Percentiles rank a stretch among this genome's conserved stretches.
These are phyloP conservation scores for Platycheirus rosarum DNA, from an alignment of 2,888 invertebrate genomes.

Conservation along the genomic window DNA sequence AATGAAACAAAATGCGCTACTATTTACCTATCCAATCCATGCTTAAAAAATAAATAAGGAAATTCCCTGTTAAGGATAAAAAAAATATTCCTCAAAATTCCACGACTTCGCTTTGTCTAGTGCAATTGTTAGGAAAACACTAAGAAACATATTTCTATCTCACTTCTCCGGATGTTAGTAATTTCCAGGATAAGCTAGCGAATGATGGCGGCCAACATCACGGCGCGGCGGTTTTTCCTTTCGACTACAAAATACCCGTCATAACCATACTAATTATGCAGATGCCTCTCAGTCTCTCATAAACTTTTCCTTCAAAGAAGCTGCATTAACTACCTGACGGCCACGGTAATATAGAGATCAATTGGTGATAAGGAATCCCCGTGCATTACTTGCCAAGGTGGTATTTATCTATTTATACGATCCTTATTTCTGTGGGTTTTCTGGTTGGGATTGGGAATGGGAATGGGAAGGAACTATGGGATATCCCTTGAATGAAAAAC, in stretches of 20 bases:
- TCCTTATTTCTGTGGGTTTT: conserved; percentile 60
- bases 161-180: conserved; percentile 52
- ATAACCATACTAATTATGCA: conserved; percentile 63
- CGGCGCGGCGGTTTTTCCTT: conserved; percentile 52
- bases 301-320: no score
- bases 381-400: conserved; percentile 5
- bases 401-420: conserved; percentile 41
- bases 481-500: conserved; percentile 45
- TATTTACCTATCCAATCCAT: no score
- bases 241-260: conserved; percentile 65
- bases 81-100: neutral
- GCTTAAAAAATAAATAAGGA: conserved; percentile 8
- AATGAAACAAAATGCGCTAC: no score
- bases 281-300: conserved; percentile 50
- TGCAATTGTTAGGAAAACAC: no score
- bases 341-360: conserved; percentile 23
- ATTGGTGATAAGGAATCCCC: conserved; percentile 58
- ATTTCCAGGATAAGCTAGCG: conserved; percentile 63
- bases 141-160: conserved; percentile 13
- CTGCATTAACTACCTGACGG: conserved; percentile 26
- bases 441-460: conserved; percentile 70
- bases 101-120: neutral
- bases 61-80: conserved; percentile 20
- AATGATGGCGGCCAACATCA: neutral
- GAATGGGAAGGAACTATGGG: no score